A percentile compares a stretch with the other conserved stretches of the same genome.
Conservation (phyloP, 2,113 vertebrate genomes). For the Entosphenus tridentatus region DNA sequence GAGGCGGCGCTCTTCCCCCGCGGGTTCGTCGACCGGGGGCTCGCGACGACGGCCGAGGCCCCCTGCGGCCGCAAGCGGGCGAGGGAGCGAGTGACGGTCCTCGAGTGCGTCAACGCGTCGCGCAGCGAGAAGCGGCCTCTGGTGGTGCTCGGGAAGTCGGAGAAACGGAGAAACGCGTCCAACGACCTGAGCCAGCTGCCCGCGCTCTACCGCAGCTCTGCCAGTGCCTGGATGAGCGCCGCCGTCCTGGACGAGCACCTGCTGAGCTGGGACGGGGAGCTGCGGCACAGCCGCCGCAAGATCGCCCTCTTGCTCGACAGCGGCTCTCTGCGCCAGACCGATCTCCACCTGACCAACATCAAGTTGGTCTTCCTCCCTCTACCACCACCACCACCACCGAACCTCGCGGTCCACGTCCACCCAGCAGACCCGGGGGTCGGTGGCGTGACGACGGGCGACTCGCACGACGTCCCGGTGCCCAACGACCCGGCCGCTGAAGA, state of each 20-base stretch:
- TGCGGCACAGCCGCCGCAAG: not conserved
- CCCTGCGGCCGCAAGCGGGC: not conserved
- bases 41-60: accelerated
- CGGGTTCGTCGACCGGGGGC: accelerated
- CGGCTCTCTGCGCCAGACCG: not conserved
- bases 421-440: not conserved
- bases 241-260: not conserved
- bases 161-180: not conserved
- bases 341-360: not conserved
- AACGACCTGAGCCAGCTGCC: not conserved
- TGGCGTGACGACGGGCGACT: not conserved
- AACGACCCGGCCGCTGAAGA: no score
- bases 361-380: not conserved
- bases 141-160: conserved; percentile 6
- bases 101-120: not conserved
- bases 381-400: not conserved
- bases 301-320: not conserved
- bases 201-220: not conserved
- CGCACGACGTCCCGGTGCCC: no score
- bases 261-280: conserved; percentile 8
- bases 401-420: not conserved
- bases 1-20: not conserved
- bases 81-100: not conserved
- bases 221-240: not conserved
- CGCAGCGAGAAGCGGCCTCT: conserved; percentile 2